Evolutionary conservation across 2,797 vertebrate genomes (phyloP), one percentile per base, ranked within the genome.

Genomic region (Pipistrellus pipistrellus): DNA sequence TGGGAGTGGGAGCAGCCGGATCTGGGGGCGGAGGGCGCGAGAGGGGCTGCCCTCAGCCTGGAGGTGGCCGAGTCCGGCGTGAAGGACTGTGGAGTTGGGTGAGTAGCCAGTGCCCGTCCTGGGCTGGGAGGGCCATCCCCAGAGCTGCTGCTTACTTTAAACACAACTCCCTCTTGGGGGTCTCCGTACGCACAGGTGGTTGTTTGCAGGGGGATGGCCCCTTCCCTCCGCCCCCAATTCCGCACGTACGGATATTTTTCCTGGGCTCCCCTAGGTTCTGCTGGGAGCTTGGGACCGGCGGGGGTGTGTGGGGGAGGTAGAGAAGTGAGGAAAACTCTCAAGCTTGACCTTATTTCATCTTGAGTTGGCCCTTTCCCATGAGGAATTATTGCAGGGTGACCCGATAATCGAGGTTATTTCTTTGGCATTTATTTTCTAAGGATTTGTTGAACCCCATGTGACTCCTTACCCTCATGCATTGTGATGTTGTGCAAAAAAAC

Each of bases 391-490:
- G 44, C 14, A 30, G 23, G 64, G 44, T 78, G 72, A 64, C 57
- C 17, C 55, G 91, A 85, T 21, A 23, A 0, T 68, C 21, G 66
- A 88, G 62, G 6, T 90, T 80, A 38, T 93, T 85, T 69, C 53
- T 82, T 72, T 48, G 46, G n/a, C n/a, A 25, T 92, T 93, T 93
- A 25, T 92, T 93, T 93, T 85, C 51, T 80, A 66, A 75, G 57
- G 32, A 88, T 82, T 95, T 51, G 71, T 57, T 53, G 44, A 75
- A 82, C 93, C 90, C 93, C 95, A 91, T 41, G 38, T 90, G 23
- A 71, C 76, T 66, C 46, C 21, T 82, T 57, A 2, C 14, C 23
- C 7, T 41, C 41, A 23, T 20, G 55, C 23, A 2, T 62, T 72
- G 66, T 89, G 35, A 46, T 82, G 8, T 53, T 84, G 87, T 30